These are phyloP conservation scores for Delphinapterus leucas DNA, from an alignment of 2,113 vertebrate genomes.

Conservation along the genomic window DNA sequence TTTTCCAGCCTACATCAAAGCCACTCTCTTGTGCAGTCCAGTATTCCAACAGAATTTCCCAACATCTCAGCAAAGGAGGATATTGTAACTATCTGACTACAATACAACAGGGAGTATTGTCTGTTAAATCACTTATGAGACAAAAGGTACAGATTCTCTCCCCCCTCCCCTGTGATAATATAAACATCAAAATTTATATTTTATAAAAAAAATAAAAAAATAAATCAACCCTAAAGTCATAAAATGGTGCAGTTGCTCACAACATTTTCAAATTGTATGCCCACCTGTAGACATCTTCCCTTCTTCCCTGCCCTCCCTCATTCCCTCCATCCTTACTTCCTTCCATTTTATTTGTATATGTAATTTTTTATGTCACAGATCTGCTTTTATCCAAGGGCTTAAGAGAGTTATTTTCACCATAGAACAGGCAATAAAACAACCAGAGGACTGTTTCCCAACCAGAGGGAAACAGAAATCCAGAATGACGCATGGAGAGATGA, in stretches of 20 bases:
- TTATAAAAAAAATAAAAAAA: neutral
- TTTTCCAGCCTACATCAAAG: neutral
- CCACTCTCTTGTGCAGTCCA: neutral
- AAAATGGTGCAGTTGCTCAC: neutral
- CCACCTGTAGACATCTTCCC: fast-evolving
- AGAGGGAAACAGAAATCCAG: neutral
- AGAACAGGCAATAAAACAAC: neutral
- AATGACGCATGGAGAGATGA: neutral
- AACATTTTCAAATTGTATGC: neutral
- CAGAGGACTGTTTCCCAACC: neutral
- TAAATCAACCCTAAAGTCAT: neutral
- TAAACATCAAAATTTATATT: neutral
- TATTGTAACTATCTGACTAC: neutral
- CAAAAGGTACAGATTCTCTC: neutral
- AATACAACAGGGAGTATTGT: neutral
- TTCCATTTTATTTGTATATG: neutral
- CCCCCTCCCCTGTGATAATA: neutral
- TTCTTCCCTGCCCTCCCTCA: fast-evolving
- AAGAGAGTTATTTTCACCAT: neutral
- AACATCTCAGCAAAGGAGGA: neutral
- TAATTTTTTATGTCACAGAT: neutral
- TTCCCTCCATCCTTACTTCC: neutral
- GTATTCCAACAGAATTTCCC: neutral
- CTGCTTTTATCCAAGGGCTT: neutral
- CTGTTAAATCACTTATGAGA: neutral